Base-by-base conservation (phyloP, 53 echinoderm and acorn worm genomes). In the Paelopatides confundens region DNA sequence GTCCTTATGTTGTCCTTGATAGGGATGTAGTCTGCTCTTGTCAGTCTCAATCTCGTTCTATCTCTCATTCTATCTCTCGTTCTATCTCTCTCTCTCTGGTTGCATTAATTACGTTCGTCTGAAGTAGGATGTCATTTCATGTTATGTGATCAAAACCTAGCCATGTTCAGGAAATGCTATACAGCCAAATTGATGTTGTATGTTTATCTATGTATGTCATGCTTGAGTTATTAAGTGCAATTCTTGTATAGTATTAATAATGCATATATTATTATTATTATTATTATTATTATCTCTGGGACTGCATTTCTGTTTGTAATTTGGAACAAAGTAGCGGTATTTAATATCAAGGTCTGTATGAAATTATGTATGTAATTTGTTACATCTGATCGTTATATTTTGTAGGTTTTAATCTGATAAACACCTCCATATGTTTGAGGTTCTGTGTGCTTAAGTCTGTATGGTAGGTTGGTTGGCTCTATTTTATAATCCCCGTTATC, bases 21-120 rank as follows among this genome's bases (percentile, higher is more conserved):
- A 43, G 43, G 43, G n/a, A n/a, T n/a, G n/a, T n/a, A n/a, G n/a
- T n/a, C n/a, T n/a, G n/a, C n/a, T n/a, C n/a, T n/a, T n/a, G n/a
- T n/a, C n/a, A n/a, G n/a, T n/a, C 43, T 43, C 9, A 8, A 43
- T 39, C 12, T 8, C 43, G 12, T 43, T 43, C 43, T 43, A 12
- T 43, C 8, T 10, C 43, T 43, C 43, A n/a, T n/a, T n/a, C 43
- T 43, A 12, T 12, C 8, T 39, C 12, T 8, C 43, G 12, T 43
- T 43, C 43, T 43, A 12, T 43, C 8, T 10, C 43, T 43, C 43
- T 43, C 43, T 43, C 46, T n/a, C n/a, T 74, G 74, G 33, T 40
- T 27, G 74, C 74, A 74, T 74, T 74, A 74, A 74, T 74, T 74
- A 74, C 39, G 46, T 74, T 74, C 28, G 40, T 74, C 74, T 70